phyloP scores from a whole-genome alignment of 2,113 vertebrate genomes.

The Caranx ignobilis region DNA sequence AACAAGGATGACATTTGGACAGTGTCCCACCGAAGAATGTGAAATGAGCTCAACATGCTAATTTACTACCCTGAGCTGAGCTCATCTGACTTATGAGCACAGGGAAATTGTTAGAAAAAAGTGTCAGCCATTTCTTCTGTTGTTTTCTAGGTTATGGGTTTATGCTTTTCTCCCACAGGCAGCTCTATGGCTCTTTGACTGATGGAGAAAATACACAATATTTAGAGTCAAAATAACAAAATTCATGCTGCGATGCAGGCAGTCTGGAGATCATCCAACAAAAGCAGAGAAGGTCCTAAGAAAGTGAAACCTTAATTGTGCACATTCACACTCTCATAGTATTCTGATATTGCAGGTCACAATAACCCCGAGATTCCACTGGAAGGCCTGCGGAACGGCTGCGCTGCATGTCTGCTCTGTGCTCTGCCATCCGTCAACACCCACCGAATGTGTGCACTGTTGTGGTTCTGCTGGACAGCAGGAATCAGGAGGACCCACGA shows the following conservation, averaged over 20 bases:
- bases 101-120: slow-evolving; percentile 7
- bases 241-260: background rate
- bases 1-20: slow-evolving; percentile 50
- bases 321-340: too few relatives aligned
- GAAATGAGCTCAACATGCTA: slow-evolving; percentile 27
- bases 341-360: background rate
- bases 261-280: background rate
- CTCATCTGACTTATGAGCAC: slow-evolving; percentile 11
- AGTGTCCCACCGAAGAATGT: slow-evolving; percentile 20
- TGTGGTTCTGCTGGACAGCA: too few relatives aligned
- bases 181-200: background rate
- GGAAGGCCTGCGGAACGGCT: too few relatives aligned
- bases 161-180: background rate
- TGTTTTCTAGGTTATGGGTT: background rate
- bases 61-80: background rate
- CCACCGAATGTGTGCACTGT: too few relatives aligned
- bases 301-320: background rate
- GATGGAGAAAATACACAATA: background rate
- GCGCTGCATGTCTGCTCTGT: too few relatives aligned
- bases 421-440: too few relatives aligned
- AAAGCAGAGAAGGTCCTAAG: background rate
- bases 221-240: background rate
- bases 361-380: too few relatives aligned
- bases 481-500: too few relatives aligned
- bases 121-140: background rate